These are phyloP conservation scores for Sylvietta virens DNA, from an alignment of 2,113 vertebrate genomes.

Conservation along the genomic window DNA sequence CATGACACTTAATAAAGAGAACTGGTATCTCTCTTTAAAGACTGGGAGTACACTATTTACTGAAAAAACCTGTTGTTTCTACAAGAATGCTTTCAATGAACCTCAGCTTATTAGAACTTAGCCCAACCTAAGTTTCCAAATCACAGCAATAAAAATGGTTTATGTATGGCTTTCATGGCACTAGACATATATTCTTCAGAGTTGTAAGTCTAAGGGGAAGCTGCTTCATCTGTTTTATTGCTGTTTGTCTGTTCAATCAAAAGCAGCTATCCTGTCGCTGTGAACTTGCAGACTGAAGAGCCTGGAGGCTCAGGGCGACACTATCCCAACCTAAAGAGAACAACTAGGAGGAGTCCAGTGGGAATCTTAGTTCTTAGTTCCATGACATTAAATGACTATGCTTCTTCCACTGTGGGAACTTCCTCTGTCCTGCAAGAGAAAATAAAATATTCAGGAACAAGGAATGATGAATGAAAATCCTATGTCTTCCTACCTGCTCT, in stretches of 20 bases:
- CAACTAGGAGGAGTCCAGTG: neutral
- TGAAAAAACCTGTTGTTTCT: neutral
- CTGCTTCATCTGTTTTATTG: neutral
- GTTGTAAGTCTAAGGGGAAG: neutral
- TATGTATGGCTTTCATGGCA: neutral
- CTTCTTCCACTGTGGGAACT: slow-evolving; percentile 89
- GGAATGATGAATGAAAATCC: neutral
- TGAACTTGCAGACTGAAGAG: too few species aligned
- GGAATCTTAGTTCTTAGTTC: neutral
- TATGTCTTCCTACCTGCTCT: neutral
- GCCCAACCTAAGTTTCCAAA: neutral
- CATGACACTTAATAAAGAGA: neutral
- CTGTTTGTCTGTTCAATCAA: neutral
- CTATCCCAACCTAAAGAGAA: neutral
- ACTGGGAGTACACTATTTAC: neutral
- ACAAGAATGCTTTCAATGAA: neutral
- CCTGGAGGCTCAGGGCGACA: too few species aligned
- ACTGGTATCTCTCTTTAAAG: neutral
- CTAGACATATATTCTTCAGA: neutral
- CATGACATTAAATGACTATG: slow-evolving; percentile 79
- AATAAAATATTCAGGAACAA: slow-evolving; percentile 1
- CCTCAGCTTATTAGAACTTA: neutral
- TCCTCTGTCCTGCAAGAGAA: slow-evolving; percentile 82
- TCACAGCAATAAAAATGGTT: neutral
- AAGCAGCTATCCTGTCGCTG: too few species aligned